These are phyloP conservation scores for Montipora efflorescens DNA, from an alignment of 64 coral and sea anemone genomes.

Conservation along the genomic window DNA sequence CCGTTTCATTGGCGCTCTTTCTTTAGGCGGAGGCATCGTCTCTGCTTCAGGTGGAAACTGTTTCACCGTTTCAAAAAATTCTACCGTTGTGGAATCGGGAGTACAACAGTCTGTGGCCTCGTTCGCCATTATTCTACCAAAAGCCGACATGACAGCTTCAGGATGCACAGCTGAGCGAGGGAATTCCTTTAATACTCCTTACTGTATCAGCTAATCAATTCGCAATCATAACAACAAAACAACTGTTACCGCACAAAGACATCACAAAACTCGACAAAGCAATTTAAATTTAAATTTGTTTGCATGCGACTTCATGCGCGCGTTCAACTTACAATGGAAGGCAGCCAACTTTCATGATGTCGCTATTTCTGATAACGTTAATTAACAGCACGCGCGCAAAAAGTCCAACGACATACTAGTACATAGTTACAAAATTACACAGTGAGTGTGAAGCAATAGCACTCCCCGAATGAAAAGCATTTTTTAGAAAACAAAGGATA, in stretches of 20 bases:
- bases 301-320: background rate
- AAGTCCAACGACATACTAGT: too few species aligned
- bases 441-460: background rate
- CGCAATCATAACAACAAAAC: background rate
- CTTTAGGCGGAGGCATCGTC: background rate
- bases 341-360: background rate
- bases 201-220: background rate
- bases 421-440: too few species aligned
- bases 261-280: background rate
- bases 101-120: background rate
- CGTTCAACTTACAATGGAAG: background rate
- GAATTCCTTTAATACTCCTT: background rate
- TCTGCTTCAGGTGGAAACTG: background rate
- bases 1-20: constrained; percentile 7
- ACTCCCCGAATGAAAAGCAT: too few species aligned
- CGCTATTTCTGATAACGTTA: background rate
- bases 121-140: background rate
- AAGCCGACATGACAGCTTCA: background rate
- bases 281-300: constrained; percentile 25
- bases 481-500: too few species aligned
- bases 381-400: background rate
- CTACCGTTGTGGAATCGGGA: background rate
- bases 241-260: background rate
- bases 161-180: background rate
- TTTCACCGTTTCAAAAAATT: background rate